Conservation (phyloP, 2,888 invertebrate species). For the Cephalotes varians region DNA sequence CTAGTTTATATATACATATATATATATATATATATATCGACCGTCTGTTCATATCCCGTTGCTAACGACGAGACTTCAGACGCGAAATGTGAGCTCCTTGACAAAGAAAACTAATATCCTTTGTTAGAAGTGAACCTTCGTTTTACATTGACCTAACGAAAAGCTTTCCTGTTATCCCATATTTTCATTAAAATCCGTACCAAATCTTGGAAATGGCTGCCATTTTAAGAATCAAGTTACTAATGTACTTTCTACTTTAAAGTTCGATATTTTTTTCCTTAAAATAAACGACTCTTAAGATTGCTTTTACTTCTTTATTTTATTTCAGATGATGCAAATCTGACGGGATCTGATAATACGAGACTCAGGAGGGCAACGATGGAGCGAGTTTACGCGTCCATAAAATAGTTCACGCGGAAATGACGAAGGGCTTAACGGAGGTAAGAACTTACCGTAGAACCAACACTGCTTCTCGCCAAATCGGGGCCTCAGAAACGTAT, state of each 20-base stretch:
- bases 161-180: background rate
- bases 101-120: background rate
- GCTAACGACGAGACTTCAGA: background rate
- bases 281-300: background rate
- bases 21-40: background rate
- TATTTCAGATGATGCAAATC: conserved; percentile 1
- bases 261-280: background rate
- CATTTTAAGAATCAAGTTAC: background rate
- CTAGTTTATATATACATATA: conserved; percentile 2
- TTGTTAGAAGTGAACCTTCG: background rate
- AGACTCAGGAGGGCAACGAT: background rate
- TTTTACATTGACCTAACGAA: background rate
- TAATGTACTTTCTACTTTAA: background rate
- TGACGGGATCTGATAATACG: conserved; percentile 12
- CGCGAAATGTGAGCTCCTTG: background rate
- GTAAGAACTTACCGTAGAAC: conserved; percentile 90
- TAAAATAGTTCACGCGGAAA: conserved; percentile 32
- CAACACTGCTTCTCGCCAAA: conserved; percentile 93
- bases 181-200: background rate
- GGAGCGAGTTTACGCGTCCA: background rate
- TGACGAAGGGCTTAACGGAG: conserved; percentile 4
- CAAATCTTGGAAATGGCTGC: background rate
- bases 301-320: background rate
- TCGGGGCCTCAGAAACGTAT: conserved; percentile 90
- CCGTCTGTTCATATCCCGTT: background rate